Evolutionary conservation across 35 echinoderm and acorn worm genomes (phyloP).

Genomic region (Strongylocentrotus purpuratus): DNA sequence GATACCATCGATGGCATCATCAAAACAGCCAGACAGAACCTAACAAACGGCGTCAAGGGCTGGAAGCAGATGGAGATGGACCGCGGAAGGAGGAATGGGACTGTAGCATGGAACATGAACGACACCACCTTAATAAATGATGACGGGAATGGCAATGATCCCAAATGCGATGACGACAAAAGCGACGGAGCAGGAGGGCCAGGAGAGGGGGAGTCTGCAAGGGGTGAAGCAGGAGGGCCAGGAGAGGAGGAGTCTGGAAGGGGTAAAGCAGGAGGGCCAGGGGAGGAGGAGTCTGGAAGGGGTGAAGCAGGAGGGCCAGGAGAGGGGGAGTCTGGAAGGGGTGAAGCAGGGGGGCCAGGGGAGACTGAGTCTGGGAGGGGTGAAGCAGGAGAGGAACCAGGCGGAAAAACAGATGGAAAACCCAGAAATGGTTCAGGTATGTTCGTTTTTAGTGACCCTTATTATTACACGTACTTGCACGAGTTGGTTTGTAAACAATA

Average conservation of each 20-base stretch:
- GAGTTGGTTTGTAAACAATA: too few species aligned
- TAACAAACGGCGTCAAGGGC: not conserved
- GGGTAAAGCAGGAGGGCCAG: not conserved
- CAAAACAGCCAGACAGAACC: not conserved
- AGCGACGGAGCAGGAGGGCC: not conserved
- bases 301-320: not conserved
- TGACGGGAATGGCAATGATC: not conserved
- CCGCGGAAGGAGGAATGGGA: too few species aligned
- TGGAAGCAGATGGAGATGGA: not conserved
- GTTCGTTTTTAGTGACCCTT: too few species aligned
- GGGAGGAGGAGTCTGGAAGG: not conserved
- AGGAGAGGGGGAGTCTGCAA: not conserved
- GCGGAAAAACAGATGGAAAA: not conserved
- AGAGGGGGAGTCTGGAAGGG: too few species aligned
- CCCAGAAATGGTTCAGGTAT: not conserved
- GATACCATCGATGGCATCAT: not conserved
- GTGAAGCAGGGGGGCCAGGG: not conserved
- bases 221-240: not conserved
- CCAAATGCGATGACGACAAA: not conserved
- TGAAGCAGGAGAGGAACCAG: not conserved
- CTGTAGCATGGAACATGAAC: not conserved
- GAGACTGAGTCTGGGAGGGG: too few species aligned
- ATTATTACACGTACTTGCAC: too few species aligned
- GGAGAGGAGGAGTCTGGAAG: too few species aligned
- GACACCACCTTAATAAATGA: not conserved